Conservation (phyloP, 2,888 invertebrate genomes). For the Xestia ashworthii region DNA sequence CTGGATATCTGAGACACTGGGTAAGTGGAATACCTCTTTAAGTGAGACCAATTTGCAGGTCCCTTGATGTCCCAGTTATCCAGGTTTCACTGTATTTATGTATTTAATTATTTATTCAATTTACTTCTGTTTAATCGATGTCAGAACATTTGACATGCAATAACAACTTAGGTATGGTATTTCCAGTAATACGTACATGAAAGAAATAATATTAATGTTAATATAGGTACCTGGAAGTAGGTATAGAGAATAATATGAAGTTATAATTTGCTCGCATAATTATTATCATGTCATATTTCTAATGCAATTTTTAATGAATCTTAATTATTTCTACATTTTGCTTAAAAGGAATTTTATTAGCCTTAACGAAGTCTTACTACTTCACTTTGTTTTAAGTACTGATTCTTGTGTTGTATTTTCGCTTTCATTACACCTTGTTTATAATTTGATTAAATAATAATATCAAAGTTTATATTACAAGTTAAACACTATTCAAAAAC, state of each 20-base stretch:
- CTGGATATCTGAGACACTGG: too few relatives aligned
- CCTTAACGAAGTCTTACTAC: not conserved
- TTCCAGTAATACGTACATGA: conserved; percentile 30
- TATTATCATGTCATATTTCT: conserved; percentile 32
- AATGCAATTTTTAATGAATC: conserved; percentile 15
- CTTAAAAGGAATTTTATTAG: conserved; percentile 7
- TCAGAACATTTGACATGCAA: conserved; percentile 14
- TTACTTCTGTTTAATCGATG: conserved; percentile 23
- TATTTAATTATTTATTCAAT: conserved; percentile 26
- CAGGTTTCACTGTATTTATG: too few relatives aligned
- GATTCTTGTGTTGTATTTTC: not conserved
- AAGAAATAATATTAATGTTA: conserved; percentile 36
- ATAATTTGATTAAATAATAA: not conserved
- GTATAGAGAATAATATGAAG: conserved; percentile 19
- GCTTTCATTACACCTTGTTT: not conserved
- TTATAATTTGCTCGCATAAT: conserved; percentile 27
- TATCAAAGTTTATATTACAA: not conserved
- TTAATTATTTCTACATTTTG: conserved; percentile 24
- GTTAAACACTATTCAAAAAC: conserved; percentile 20
- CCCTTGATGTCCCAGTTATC: too few relatives aligned
- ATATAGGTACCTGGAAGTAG: conserved; percentile 56
- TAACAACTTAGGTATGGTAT: conserved; percentile 38
- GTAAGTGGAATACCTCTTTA: too few relatives aligned
- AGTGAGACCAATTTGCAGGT: too few relatives aligned
- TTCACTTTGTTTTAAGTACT: not conserved